Evolutionary conservation across 2,113 vertebrate genomes (phyloP), one percentile per base, ranked within the genome.

Genomic region (Lota lota): DNA sequence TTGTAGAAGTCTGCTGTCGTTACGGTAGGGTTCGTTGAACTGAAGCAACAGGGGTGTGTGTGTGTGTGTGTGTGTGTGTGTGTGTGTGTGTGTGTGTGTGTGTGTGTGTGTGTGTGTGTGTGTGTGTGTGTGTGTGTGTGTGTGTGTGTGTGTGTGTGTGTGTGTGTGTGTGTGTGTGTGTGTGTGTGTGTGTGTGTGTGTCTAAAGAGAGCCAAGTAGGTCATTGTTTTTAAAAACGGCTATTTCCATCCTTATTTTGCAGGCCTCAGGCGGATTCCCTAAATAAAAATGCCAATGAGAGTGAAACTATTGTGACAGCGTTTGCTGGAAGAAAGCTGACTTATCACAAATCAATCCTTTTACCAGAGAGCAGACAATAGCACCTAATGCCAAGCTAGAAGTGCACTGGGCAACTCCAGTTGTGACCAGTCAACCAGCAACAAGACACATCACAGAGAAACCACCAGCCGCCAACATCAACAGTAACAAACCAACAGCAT

Each of bases 241-340:
- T 22, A 62, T 70, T 61, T 40, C 24, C 54, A 61, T 33, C 70
- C 28, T 78, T 53, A 51, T 79, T 79, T 61, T 78, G 75, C 83
- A 90, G 89, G 87, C 79, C 66, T 78, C 22, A 68, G 76, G 84
- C 87, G 89, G 86, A 89, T 81, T 87, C 86, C 82, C 88, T 85
- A 79, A 88, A 85, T 83, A 79, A 75, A 75, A 77, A 87, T 91
- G 91, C 84, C 84, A 77, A 75, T 71, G 79, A 72, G 77, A 76
- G 76, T 77, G 81, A 83, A 84, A 79, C 85, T 83, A 81, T 72
- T 84, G 80, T 87, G 88, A 86, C 83, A 70, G 79, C 63, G 51
- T 73, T 76, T 82, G 73, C 83, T 76, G 85, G 67, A 80, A 76
- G 76, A 86, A 74, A 74, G 85, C 85, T 83, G 84, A 91, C 82